Evolutionary conservation across 2,888 invertebrate genomes (phyloP).

Genomic region (Deroplatys truncata): DNA sequence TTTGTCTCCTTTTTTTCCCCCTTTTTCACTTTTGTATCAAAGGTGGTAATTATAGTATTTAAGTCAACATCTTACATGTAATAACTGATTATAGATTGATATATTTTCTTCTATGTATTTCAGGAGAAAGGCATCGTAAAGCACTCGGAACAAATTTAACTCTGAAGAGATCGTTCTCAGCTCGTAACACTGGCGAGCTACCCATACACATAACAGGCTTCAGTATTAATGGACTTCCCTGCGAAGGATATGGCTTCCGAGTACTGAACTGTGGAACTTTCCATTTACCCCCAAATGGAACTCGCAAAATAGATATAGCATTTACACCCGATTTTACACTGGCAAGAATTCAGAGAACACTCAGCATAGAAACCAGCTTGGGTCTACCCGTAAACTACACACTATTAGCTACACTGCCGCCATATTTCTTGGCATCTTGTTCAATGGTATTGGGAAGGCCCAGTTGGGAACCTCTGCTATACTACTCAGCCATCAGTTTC

Average conservation of each 20-base stretch:
- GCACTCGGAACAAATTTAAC: slow-evolving; percentile 59
- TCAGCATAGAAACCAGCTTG: slow-evolving; percentile 59
- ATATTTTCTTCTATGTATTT: slow-evolving; percentile 10
- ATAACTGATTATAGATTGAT: not conserved
- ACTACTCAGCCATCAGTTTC: slow-evolving; percentile 57
- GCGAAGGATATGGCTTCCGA: slow-evolving; percentile 77
- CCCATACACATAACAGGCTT: slow-evolving; percentile 70
- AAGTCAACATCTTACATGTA: not conserved
- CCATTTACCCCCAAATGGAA: slow-evolving; percentile 65
- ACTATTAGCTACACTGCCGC: slow-evolving; percentile 62
- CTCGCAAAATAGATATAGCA: slow-evolving; percentile 75
- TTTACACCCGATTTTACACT: slow-evolving; percentile 86
- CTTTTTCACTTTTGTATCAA: too few species aligned
- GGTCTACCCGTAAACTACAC: slow-evolving; percentile 61
- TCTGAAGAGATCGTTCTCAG: slow-evolving; percentile 75
- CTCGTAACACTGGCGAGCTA: slow-evolving; percentile 86
- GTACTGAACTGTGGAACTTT: slow-evolving; percentile 72
- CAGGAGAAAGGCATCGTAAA: slow-evolving; percentile 41
- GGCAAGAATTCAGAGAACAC: slow-evolving; percentile 62
- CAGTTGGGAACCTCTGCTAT: slow-evolving; percentile 68
- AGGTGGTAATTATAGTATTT: not conserved
- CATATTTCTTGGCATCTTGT: slow-evolving; percentile 63
- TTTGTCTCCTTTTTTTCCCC: too few species aligned
- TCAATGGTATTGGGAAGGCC: slow-evolving; percentile 66
- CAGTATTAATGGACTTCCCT: slow-evolving; percentile 60